Evolutionary conservation across 2,113 vertebrate species (phyloP).

Genomic region (Hippocampus guttulatus): DNA sequence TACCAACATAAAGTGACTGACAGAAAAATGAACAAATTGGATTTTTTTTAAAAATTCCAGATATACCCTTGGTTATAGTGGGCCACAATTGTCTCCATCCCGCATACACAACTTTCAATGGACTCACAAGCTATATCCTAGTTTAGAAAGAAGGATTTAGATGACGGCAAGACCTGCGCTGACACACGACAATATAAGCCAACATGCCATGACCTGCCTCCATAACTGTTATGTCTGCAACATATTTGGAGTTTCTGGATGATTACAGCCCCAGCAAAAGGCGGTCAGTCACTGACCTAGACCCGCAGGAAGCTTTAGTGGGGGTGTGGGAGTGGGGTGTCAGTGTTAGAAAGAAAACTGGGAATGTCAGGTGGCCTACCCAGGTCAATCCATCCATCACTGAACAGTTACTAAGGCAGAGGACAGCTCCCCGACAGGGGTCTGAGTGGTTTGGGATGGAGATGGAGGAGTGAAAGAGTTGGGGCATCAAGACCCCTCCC

Average conservation of each 20-base stretch:
- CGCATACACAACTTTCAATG: not conserved
- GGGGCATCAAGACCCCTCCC: slow-evolving; percentile 46
- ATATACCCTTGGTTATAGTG: no score
- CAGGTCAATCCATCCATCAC: slow-evolving; percentile 75
- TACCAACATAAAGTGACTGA: no score
- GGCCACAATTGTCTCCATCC: not conserved
- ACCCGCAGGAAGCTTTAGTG: slow-evolving; percentile 19
- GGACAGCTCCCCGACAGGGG: slow-evolving; percentile 69
- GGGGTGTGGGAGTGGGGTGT: slow-evolving; percentile 38
- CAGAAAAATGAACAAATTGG: no score
- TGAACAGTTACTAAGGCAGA: slow-evolving; percentile 68
- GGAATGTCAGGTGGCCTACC: slow-evolving; percentile 63
- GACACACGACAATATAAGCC: not conserved
- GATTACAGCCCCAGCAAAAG: slow-evolving; percentile 9
- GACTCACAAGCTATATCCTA: not conserved
- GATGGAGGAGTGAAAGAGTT: slow-evolving; percentile 69
- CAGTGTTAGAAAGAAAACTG: slow-evolving; percentile 51
- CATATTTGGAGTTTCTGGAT: slow-evolving; percentile 14
- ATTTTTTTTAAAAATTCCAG: no score
- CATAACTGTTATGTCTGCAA: not conserved
- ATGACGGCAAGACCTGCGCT: not conserved
- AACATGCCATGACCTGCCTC: slow-evolving; percentile 2
- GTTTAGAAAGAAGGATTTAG: not conserved
- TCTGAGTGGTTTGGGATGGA: slow-evolving; percentile 72
- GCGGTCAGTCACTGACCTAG: slow-evolving; percentile 37